Percentiles rank a stretch among this genome's conserved stretches.
Conservation (phyloP, 2,797 vertebrate species). For the Macropus fuliginosus region DNA sequence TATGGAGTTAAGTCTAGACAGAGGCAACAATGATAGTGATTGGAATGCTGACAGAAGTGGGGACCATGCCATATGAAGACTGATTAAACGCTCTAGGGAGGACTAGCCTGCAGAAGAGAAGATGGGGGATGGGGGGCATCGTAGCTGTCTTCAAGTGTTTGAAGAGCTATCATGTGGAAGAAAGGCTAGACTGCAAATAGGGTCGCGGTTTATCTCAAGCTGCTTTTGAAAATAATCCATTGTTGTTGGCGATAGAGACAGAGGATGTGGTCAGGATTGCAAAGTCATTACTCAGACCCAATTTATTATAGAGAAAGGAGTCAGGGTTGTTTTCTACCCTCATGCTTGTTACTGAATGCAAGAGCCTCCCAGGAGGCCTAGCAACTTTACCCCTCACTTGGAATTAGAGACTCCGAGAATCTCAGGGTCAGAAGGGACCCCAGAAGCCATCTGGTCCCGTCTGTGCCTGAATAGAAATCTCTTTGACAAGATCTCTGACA, state of each 20-base stretch:
- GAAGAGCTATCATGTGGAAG: background rate
- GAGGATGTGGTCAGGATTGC: slow-evolving; percentile 78
- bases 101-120: background rate
- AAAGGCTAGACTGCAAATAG: background rate
- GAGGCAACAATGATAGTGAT: background rate
- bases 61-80: background rate
- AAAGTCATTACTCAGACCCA: slow-evolving; percentile 73
- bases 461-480: background rate
- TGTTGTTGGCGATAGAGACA: slow-evolving; percentile 67
- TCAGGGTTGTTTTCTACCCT: slow-evolving; percentile 39
- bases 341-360: slow-evolving; percentile 35
- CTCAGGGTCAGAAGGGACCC: background rate
- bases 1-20: background rate
- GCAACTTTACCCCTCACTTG: background rate
- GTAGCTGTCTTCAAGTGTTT: background rate
- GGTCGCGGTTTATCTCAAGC: slow-evolving; percentile 69
- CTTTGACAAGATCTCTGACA: background rate
- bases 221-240: slow-evolving; percentile 28
- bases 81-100: background rate
- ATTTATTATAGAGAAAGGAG: slow-evolving; percentile 71
- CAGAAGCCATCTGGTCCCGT: background rate
- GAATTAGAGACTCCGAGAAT: background rate
- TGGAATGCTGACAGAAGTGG: background rate
- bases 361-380: slow-evolving; percentile 38
- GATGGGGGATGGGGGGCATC: background rate